Evolutionary conservation across 2,888 invertebrate species (phyloP).

Genomic region (Lasiommata megera): DNA sequence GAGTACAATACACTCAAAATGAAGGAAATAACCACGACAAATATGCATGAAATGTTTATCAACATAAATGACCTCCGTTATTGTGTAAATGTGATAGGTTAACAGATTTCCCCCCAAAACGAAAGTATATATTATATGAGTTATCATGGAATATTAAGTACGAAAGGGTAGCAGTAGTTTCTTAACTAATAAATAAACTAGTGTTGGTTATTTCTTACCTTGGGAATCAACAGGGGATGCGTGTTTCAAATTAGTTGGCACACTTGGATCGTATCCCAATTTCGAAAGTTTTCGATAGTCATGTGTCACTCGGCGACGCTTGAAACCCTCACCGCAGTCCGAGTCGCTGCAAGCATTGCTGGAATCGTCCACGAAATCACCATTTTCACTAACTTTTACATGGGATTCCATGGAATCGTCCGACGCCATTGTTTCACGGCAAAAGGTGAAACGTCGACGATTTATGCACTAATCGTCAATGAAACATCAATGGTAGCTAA

Average conservation of each 20-base stretch:
- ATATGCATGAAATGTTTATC: conserved; percentile 67
- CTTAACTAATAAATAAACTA: conserved; percentile 11
- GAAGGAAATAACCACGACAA: conserved; percentile 33
- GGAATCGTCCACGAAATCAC: conserved; percentile 54
- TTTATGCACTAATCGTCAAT: conserved; percentile 57
- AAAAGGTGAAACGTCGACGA: conserved; percentile 55
- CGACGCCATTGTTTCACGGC: conserved; percentile 76
- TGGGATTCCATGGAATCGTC: conserved; percentile 64
- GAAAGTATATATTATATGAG: conserved; percentile 30
- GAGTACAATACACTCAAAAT: background rate
- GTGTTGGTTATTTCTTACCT: conserved; percentile 49
- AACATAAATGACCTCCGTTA: conserved; percentile 74
- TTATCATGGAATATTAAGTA: background rate
- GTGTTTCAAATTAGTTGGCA: conserved; percentile 65
- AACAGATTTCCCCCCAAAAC: conserved; percentile 76
- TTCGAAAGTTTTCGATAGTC: conserved; percentile 72
- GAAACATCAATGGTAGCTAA: conserved; percentile 52
- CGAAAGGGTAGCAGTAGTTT: conserved; percentile 9
- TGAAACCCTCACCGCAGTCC: conserved; percentile 66
- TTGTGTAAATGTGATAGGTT: conserved; percentile 71
- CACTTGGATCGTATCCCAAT: conserved; percentile 72
- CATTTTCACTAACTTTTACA: conserved; percentile 73
- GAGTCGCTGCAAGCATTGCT: conserved; percentile 53
- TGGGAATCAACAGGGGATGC: conserved; percentile 58
- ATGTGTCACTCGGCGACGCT: conserved; percentile 70